Base-by-base conservation (phyloP, 1,140 invertebrate genomes). In the Anagrus nilaparvatae region DNA sequence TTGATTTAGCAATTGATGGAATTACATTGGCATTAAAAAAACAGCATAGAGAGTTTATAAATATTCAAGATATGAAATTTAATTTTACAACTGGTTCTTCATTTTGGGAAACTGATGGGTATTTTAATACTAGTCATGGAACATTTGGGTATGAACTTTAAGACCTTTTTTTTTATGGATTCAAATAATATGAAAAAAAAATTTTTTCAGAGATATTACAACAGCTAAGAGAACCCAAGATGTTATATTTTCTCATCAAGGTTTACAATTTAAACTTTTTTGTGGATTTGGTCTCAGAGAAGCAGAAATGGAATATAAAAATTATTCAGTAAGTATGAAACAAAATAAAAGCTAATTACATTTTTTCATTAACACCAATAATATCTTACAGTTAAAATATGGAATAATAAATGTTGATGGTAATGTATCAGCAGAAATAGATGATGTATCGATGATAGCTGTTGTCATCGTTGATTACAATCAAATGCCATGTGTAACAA, bases 171-270 rank as follows among this genome's bases (percentile, higher is more conserved):
- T n/a, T n/a, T n/a, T n/a, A n/a, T n/a, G n/a, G n/a, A n/a, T n/a
- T n/a, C n/a, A n/a, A n/a, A n/a, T n/a, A n/a, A n/a, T n/a, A n/a
- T n/a, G n/a, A n/a, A n/a, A n/a, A n/a, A n/a, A n/a, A n/a, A n/a
- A n/a, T n/a, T n/a, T 14, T 45, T 46, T 40, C 13, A 57, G 53
- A 28, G 40, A 55, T 45, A 16, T 57, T 0, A 52, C 45, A 13
- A 55, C 48, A 6, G 4, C 55, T 1, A 30, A 46, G 17, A 52
- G 50, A 41, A 52, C 30, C 13, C 39, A 27, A 13, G 20, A 57
- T 30, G 44, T 38, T 19, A 10, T 28, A n/a, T 31, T 57, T 13
- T 41, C 36, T 3, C 40, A 27, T 1, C 1, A 23, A 4, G 47
- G 38, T 2, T 16, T 9, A n/a, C 54, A 40, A 44, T 44, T 47